phyloP scores from a whole-genome alignment of 2,797 vertebrate genomes.

The Arctocebus calabarensis region DNA sequence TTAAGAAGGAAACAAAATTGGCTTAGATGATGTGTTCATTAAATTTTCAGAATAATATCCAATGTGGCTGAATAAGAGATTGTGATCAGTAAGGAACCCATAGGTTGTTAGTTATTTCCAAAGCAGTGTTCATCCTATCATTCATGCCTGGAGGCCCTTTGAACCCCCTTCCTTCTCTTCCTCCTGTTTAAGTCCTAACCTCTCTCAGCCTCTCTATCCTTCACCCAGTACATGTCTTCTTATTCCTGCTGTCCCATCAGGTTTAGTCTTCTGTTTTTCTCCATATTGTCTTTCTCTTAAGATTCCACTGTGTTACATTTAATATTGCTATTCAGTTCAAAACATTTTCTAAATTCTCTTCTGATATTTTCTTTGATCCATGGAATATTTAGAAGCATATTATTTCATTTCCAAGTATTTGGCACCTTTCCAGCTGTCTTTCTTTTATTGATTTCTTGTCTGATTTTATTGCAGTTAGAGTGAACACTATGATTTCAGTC shows the following conservation, averaged over 20 bases:
- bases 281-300: neutral
- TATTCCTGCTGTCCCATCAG: neutral
- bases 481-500: neutral
- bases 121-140: neutral
- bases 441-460: slow-evolving; percentile 21
- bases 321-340: neutral
- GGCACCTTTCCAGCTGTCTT: slow-evolving; percentile 10
- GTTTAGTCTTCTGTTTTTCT: neutral
- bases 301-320: neutral
- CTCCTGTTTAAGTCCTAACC: neutral
- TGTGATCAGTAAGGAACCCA: slow-evolving; percentile 34
- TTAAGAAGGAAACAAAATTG: neutral
- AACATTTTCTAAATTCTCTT: slow-evolving; percentile 42
- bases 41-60: neutral
- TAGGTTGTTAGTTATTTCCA: slow-evolving; percentile 1
- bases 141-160: neutral
- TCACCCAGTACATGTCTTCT: neutral
- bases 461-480: neutral
- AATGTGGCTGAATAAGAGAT: neutral
- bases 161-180: neutral
- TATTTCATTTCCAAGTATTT: slow-evolving; percentile 40
- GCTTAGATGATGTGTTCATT: neutral
- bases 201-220: neutral
- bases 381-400: neutral
- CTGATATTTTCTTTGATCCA: slow-evolving; percentile 35